Percentiles rank a stretch among this genome's conserved stretches.
phyloP scores from a whole-genome alignment of 2,797 vertebrate species.

The Zonotrichia albicollis region DNA sequence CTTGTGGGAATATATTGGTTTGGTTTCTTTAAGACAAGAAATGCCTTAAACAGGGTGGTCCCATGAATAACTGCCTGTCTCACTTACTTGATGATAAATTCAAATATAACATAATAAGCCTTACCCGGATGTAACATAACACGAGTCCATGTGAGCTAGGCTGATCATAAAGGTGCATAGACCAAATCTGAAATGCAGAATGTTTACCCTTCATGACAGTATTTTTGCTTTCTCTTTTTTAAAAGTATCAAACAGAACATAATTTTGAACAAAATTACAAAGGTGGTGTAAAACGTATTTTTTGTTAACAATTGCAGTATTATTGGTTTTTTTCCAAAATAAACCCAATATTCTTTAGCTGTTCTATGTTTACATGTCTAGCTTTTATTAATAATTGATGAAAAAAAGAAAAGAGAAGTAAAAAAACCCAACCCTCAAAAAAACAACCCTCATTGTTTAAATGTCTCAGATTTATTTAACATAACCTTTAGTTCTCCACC shows the following conservation, averaged over 20 bases:
- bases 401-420: background rate
- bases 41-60: slow-evolving; percentile 42
- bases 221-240: background rate
- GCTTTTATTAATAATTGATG: background rate
- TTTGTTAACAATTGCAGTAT: background rate
- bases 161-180: background rate
- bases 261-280: background rate
- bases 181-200: background rate
- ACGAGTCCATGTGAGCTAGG: background rate
- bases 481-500: background rate
- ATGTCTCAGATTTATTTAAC: background rate
- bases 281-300: accelerated
- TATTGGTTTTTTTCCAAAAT: background rate
- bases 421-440: background rate
- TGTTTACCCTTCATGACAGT: background rate
- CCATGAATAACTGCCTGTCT: slow-evolving; percentile 43
- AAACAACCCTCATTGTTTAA: background rate
- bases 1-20: slow-evolving; percentile 17
- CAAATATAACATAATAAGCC: slow-evolving; percentile 13
- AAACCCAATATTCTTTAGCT: background rate
- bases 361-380: background rate
- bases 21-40: slow-evolving; percentile 44
- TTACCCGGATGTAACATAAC: background rate
- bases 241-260: background rate
- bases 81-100: slow-evolving; percentile 23